Evolutionary conservation across 2,113 vertebrate genomes (phyloP), one percentile per base, ranked within the genome.

Genomic region (Chelonoidis abingdonii): DNA sequence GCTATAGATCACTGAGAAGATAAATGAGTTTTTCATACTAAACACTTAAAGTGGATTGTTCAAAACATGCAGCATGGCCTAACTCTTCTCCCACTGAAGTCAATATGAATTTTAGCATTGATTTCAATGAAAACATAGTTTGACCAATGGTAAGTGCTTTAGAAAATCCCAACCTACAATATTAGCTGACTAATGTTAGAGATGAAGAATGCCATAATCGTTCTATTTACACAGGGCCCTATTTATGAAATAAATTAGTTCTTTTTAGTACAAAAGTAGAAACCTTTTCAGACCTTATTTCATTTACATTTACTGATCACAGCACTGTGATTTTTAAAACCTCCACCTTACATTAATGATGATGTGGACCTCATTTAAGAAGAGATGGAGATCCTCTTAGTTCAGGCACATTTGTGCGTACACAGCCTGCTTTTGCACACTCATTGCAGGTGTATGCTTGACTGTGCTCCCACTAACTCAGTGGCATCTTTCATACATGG

Each of bases 261-360:
- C 8, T 57, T 91, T 91, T 94, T 92, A 22, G 83, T 92, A 11
- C 21, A 72, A 6, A 96, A 96, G 35, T 72, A 5, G 86, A 92
- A 92, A 91, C 25, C 54, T 91, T 93, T 86, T 87, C 69, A 90
- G 83, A 76, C n/a, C 53, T 53, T 87, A 87, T 56, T n/a, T 96
- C 56, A 93, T 95, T 95, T 96, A 84, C 35, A 62, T 86, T 69
- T 52, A 41, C 56, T 96, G 94, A 94, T 92, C 95, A 85, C 13
- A 88, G 57, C 54, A 81, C 91, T 96, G 91, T 96, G 87, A 94
- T 96, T 84, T 95, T 87, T 84, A 94, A 92, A 95, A 95, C 84
- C 80, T 62, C 41, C 84, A 80, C n/a, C 54, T 3, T 52, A 81
- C 0, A 1, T 84, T 96, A 93, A 94, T 92, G 86, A 94, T 87